Evolutionary conservation across 1,140 invertebrate genomes (phyloP), one percentile per base, ranked within the genome.

Genomic region (Hylyphantes graminicola): DNA sequence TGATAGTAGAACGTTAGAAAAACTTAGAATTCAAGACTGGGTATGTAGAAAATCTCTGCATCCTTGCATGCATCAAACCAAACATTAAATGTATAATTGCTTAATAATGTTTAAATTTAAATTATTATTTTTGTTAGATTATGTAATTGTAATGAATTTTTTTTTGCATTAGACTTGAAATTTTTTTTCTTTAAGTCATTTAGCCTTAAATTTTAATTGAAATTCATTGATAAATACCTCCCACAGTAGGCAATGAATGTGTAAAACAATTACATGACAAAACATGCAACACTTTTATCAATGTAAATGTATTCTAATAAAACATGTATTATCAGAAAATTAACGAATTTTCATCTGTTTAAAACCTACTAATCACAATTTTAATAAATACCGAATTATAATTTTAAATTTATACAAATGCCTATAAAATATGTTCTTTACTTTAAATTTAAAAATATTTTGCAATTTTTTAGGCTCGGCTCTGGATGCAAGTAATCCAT

Each of bases 401-500:
- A 15, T 61, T 15, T 61, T 61, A 3, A 15, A 15, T 17, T 61
- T 61, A 12, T 61, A 15, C 2, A 61, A 17, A 61, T 15, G 57
- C 1, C 17, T 12, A 15, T 61, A 61, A 35, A 67, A 35, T 21
- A 68, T 61, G 1, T 2, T 3, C 57, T 17, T 61, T 5, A 35
- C 1, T 2, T 61, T 61, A 12, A 17, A 12, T n/a, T n/a, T n/a
- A n/a, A 17, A 17, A n/a, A 68, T 68, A 35, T 19, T 17, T 4
- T 87, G 72, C 72, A 85, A 85, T 90, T 90, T n/a, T n/a, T 21
- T 91, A 97, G 96, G 96, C 97, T 85, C 92, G 96, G 87, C 94
- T 98, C 89, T 99, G 97, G 97, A 94, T 98, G 87, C 97, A 99
- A 65, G 96, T 98, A 15, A 97, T 98, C 88, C 92, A 94, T 67